Evolutionary conservation across 2,888 invertebrate species (phyloP), one percentile per base, ranked within the genome.

Genomic region (Beris morrisii): DNA sequence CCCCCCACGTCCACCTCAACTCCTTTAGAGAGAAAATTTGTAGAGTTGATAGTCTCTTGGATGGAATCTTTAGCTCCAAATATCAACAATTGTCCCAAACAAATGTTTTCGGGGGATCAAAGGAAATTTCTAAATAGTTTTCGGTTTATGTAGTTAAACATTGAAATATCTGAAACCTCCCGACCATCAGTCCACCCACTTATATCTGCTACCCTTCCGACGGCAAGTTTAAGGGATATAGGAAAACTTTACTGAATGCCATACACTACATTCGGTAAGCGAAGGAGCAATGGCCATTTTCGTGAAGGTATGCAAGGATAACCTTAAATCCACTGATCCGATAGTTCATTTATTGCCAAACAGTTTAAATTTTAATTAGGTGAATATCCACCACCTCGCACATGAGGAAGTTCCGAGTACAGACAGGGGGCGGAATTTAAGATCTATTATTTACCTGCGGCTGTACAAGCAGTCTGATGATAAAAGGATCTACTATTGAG

Each of bases 1-100:
- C 38, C 38, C 38, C 38, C 38, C 38, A 38, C 38, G 7, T 38
- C 38, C 38, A 38, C 5, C 9, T 38, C 38, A 38, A 9, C 38
- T 38, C 38, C 5, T 38, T 38, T 38, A 38, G 1, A 38, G 38
- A 38, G 38, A 38, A 38, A 38, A 38, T 38, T 22, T 1, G 38
- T 38, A 38, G 13, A 38, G 50, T 9, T 52, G 22, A 7, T 32
- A 38, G 13, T 38, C 38, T 55, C 52, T 55, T 67, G 63, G 22
- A 57, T 45, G 66, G 64, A 66, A 66, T 68, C 68, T 66, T 65
- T 64, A 69, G 59, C 57, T 67, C 44, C 61, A 66, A 69, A 69
- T 69, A 69, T 69, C 69, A 69, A 69, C 69, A 69, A 69, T 69
- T 69, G 69, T 69, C 69, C 68, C 69, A 66, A 69, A 69, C 69